Evolutionary conservation across 2,113 vertebrate genomes (phyloP).

Genomic region (Grammomys dolichurus): DNA sequence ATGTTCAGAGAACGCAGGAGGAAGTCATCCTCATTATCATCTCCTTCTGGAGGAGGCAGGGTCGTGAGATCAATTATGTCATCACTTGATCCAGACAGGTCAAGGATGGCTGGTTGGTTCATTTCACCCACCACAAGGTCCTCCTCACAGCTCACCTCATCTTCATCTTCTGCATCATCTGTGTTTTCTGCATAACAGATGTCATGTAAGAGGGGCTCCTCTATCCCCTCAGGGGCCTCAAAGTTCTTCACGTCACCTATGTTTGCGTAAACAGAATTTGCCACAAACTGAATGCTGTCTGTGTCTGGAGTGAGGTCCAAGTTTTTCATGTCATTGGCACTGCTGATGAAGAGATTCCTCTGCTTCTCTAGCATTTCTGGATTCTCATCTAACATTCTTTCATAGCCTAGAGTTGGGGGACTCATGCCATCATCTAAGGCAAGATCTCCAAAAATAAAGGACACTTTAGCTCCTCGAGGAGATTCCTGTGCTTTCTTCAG

Average conservation of each 20-base stretch:
- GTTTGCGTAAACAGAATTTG: constrained; percentile 94
- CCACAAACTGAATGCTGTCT: constrained; percentile 93
- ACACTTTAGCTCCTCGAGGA: constrained; percentile 96
- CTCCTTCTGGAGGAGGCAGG: constrained; percentile 96
- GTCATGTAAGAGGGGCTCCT: constrained; percentile 96
- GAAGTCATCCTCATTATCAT: constrained; percentile 95
- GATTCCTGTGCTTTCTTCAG: constrained; percentile 93
- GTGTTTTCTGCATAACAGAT: constrained; percentile 98
- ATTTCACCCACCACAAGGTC: constrained; percentile 94
- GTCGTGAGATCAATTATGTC: constrained; percentile 99
- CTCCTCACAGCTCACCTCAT: constrained; percentile 98
- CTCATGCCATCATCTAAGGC: constrained; percentile 92
- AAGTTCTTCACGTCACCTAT: constrained; percentile 95
- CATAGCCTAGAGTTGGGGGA: constrained; percentile 95
- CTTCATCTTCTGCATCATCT: constrained; percentile 97
- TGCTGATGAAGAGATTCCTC: constrained; percentile 91
- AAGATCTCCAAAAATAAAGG: constrained; percentile 98
- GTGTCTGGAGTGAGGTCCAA: constrained; percentile 92
- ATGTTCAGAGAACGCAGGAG: constrained; percentile 97
- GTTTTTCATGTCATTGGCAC: constrained; percentile 94
- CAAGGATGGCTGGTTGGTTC: constrained; percentile 93
- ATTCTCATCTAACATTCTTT: constrained; percentile 95
- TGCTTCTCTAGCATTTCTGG: constrained; percentile 93
- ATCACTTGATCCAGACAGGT: constrained; percentile 96
- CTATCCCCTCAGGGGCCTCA: constrained; percentile 92